Evolutionary conservation across 2,113 vertebrate genomes (phyloP).

Genomic region (Lampris incognitus): DNA sequence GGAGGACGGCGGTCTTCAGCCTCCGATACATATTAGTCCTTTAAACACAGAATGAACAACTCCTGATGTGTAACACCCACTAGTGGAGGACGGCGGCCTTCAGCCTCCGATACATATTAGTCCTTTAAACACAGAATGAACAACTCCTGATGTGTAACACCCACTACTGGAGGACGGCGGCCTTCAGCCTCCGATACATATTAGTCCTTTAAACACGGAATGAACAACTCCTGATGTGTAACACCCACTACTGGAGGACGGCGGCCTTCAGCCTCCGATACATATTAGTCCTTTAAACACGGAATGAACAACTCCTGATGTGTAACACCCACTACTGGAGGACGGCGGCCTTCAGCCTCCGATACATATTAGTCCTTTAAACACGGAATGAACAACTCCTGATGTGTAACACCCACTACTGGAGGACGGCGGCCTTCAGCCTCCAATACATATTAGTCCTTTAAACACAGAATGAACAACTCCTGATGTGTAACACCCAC

Average conservation of each 20-base stretch:
- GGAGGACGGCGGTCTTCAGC: neutral
- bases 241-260: neutral
- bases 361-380: neutral
- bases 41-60: neutral
- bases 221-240: neutral
- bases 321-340: neutral
- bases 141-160: neutral
- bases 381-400: neutral
- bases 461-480: neutral
- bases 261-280: neutral
- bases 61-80: neutral
- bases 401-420: neutral
- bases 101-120: neutral
- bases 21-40: neutral
- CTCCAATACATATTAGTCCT: neutral
- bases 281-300: neutral
- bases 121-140: neutral
- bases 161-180: neutral
- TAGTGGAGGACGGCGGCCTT: neutral
- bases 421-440: neutral
- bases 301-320: neutral
- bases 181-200: neutral
- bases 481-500: neutral
- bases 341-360: neutral
- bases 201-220: neutral